Conservation (phyloP, 1,140 invertebrate species). For the Leptestheria dahalacensis region DNA sequence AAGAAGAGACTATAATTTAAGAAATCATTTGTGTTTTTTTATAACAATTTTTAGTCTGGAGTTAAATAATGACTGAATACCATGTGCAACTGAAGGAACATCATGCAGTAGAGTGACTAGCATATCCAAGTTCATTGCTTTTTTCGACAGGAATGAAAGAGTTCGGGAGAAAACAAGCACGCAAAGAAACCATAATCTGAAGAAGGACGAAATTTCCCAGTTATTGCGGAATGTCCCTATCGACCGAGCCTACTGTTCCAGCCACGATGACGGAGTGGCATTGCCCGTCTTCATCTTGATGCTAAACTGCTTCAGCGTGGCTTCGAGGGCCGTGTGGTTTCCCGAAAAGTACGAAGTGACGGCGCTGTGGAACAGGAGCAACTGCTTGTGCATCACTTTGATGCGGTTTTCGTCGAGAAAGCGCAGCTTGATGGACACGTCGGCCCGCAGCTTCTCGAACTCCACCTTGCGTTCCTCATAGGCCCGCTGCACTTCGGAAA, state of each 20-base stretch:
- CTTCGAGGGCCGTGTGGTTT: conserved; percentile 79
- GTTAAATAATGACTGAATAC: too few species aligned
- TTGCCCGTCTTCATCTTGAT: conserved; percentile 68
- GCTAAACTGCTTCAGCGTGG: conserved; percentile 91
- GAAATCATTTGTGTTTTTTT: too few species aligned
- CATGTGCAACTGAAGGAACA: too few species aligned
- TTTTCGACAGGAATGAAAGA: too few species aligned
- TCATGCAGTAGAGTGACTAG: too few species aligned
- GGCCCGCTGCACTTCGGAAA: conserved; percentile 64
- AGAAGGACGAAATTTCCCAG: too few species aligned
- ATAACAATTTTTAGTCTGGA: too few species aligned
- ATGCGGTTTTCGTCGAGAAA: conserved; percentile 94
- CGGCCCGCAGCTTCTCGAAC: conserved; percentile 78
- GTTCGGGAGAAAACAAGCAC: too few species aligned
- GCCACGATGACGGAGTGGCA: conserved; percentile 52
- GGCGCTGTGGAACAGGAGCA: conserved; percentile 88
- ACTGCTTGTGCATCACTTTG: conserved; percentile 84
- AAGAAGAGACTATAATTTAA: too few species aligned
- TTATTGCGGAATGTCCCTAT: too few species aligned
- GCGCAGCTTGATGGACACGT: conserved; percentile 88
- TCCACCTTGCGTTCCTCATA: conserved; percentile 71
- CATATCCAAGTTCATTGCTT: too few species aligned
- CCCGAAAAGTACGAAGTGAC: conserved; percentile 92
- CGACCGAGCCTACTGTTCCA: conserved; percentile 61
- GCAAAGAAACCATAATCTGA: too few species aligned